Percentiles rank a stretch among this genome's conserved stretches.
phyloP scores from a whole-genome alignment of 1,140 invertebrate species.

The Scaptomyza hsui region DNA sequence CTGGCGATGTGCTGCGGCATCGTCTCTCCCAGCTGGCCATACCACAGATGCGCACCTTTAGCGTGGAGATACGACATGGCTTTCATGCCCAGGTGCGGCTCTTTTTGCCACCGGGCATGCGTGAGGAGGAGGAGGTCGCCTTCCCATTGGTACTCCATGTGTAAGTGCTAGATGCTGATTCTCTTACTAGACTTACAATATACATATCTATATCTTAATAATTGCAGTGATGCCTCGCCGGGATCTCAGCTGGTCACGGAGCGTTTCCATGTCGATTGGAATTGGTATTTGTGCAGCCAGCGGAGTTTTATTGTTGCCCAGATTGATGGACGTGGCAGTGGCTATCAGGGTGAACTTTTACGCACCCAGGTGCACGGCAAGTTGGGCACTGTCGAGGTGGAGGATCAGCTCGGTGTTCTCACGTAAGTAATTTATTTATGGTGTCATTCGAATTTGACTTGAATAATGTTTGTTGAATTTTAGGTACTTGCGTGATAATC shows the following conservation, averaged over 20 bases:
- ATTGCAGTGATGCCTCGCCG: conserved; percentile 88
- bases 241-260: conserved; percentile 91
- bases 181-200: too few relatives aligned
- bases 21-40: conserved; percentile 85
- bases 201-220: too few relatives aligned
- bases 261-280: conserved; percentile 90
- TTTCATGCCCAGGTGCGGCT: conserved; percentile 87
- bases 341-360: conserved; percentile 90
- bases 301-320: conserved; percentile 91
- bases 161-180: too few relatives aligned
- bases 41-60: conserved; percentile 86
- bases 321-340: conserved; percentile 91
- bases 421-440: conserved; percentile 86
- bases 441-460: too few relatives aligned
- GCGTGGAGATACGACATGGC: conserved; percentile 85
- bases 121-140: conserved; percentile 91
- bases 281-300: conserved; percentile 90
- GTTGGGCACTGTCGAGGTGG: conserved; percentile 88
- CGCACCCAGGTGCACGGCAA: conserved; percentile 89
- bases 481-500: conserved; percentile 89
- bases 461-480: neutral
- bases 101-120: conserved; percentile 90
- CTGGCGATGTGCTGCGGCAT: conserved; percentile 84
- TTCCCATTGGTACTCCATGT: conserved; percentile 92
- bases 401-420: conserved; percentile 94